Conservation (phyloP, 2,797 vertebrate species). For the Hemibagrus guttatus region DNA sequence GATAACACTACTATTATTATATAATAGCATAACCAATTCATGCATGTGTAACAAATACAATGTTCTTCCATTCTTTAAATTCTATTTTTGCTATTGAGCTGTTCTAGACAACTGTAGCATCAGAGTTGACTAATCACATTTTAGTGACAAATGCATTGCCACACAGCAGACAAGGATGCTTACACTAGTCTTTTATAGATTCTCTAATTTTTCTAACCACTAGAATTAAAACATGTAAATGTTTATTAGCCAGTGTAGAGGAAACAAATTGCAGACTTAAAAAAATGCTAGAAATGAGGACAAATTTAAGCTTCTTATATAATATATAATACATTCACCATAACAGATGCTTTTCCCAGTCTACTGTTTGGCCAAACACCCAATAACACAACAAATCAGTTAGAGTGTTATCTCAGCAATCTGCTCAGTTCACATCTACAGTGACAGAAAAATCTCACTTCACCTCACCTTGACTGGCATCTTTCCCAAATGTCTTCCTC, state of each 20-base stretch:
- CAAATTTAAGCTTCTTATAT: not conserved
- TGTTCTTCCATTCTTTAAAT: not conserved
- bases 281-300: not conserved
- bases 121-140: not conserved
- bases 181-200: not conserved
- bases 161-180: not conserved
- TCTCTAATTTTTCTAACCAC: not conserved
- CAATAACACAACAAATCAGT: slow-evolving; percentile 42
- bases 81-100: not conserved
- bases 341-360: slow-evolving; percentile 22
- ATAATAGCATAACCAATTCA: not conserved
- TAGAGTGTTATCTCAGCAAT: slow-evolving; percentile 34
- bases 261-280: not conserved
- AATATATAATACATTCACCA: not conserved
- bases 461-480: slow-evolving; percentile 51
- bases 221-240: not conserved
- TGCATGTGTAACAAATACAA: not conserved
- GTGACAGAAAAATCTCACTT: slow-evolving; percentile 44
- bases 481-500: slow-evolving; percentile 35
- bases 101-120: not conserved
- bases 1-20: not conserved
- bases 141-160: not conserved
- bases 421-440: slow-evolving; percentile 36
- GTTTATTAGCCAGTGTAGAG: not conserved
- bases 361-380: slow-evolving; percentile 30